Evolutionary conservation across 2,113 vertebrate species (phyloP).

Genomic region (Tetraodon nigroviridis): DNA sequence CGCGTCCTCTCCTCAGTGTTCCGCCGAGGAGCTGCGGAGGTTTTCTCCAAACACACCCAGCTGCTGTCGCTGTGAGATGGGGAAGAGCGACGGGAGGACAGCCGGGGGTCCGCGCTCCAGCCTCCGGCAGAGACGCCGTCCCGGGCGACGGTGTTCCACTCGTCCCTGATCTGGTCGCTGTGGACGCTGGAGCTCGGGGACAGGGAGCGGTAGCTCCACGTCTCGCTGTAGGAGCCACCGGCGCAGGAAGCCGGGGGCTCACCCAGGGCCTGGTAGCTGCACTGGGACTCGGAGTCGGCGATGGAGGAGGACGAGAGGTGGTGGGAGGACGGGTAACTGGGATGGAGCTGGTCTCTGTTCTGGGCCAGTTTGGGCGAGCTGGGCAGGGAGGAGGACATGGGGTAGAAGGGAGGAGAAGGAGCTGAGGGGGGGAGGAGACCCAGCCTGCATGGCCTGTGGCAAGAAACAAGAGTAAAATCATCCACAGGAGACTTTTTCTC

Average conservation of each 20-base stretch:
- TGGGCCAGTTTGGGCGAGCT: slow-evolving; percentile 47
- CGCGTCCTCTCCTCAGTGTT: slow-evolving; percentile 22
- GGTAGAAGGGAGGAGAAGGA: slow-evolving; percentile 53
- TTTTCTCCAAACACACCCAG: slow-evolving; percentile 75
- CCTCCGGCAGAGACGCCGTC: slow-evolving; percentile 50
- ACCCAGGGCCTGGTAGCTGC: slow-evolving; percentile 36
- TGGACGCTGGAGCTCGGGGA: slow-evolving; percentile 33
- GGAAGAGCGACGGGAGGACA: slow-evolving; percentile 70
- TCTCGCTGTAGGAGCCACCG: slow-evolving; percentile 43
- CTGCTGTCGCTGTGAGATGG: slow-evolving; percentile 62
- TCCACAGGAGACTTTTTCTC: neutral
- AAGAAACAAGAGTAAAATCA: slow-evolving; percentile 46
- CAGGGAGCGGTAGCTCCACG: slow-evolving; percentile 65
- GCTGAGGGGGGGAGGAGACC: slow-evolving; percentile 59
- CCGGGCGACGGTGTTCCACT: slow-evolving; percentile 42
- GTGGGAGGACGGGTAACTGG: slow-evolving; percentile 70
- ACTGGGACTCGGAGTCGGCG: slow-evolving; percentile 69
- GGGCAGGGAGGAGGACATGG: slow-evolving; percentile 63
- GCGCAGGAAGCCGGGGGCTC: slow-evolving; percentile 58
- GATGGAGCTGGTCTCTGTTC: slow-evolving; percentile 57
- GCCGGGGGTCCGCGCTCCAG: slow-evolving; percentile 54
- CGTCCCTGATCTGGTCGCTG: neutral
- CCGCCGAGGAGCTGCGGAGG: slow-evolving; percentile 35
- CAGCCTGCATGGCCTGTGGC: slow-evolving; percentile 59
- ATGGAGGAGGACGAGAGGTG: slow-evolving; percentile 59